phyloP scores from a whole-genome alignment of 2,888 invertebrate genomes.

The Chelonus formosanus region DNA sequence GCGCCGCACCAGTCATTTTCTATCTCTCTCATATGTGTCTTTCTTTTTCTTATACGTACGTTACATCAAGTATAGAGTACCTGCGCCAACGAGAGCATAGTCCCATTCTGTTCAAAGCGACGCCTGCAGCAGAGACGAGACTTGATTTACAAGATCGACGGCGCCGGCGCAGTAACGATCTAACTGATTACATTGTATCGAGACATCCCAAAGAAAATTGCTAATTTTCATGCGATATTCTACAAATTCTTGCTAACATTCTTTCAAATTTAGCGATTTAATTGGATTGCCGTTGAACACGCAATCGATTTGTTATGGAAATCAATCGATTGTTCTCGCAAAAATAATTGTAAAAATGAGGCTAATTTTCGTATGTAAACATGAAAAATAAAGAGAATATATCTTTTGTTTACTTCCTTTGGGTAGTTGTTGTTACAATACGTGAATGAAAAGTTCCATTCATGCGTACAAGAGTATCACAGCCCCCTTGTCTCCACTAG shows the following conservation, averaged over 20 bases:
- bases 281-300: no score
- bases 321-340: no score
- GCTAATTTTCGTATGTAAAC: no score
- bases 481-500: constrained; percentile 19
- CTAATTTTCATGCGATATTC: no score
- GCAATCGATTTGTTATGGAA: no score
- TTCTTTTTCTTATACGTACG: no score
- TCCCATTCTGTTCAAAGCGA: constrained; percentile 26
- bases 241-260: no score
- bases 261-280: no score
- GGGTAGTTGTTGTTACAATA: constrained; percentile 16
- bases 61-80: no score
- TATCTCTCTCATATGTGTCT: background rate
- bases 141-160: constrained; percentile 44
- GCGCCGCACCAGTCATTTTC: constrained; percentile 38
- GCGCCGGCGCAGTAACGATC: constrained; percentile 21
- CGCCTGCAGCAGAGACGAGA: constrained; percentile 38
- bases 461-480: constrained; percentile 44
- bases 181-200: background rate
- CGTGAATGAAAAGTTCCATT: constrained; percentile 56
- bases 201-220: no score
- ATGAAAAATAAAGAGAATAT: background rate
- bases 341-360: no score
- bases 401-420: constrained; percentile 2
- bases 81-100: constrained; percentile 17